Evolutionary conservation across 1,140 invertebrate genomes (phyloP).

Genomic region (Brachionus manjavacas): DNA sequence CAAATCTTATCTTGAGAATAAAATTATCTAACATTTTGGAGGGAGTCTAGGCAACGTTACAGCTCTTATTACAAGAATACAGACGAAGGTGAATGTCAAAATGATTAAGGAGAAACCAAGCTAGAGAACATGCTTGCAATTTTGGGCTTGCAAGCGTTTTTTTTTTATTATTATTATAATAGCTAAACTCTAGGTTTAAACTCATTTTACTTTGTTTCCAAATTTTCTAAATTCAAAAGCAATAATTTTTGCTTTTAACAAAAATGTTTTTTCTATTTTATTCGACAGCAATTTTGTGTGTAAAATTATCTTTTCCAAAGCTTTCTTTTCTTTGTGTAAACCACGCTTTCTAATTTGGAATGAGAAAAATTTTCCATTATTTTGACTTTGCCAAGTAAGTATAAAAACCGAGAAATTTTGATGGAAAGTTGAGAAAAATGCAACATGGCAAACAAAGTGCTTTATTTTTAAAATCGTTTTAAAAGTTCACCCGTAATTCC

Average conservation of each 20-base stretch:
- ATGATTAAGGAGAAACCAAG: not conserved
- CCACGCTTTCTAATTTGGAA: not conserved
- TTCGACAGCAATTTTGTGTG: not conserved
- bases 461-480: slow-evolving; percentile 16
- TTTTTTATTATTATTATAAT: slow-evolving; percentile 1
- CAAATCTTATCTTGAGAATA: not conserved
- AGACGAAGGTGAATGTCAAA: slow-evolving; percentile 7
- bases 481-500: slow-evolving; percentile 41
- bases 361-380: not conserved
- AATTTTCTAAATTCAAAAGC: not conserved
- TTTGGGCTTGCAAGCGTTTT: slow-evolving; percentile 30
- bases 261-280: not conserved
- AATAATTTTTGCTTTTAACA: not conserved
- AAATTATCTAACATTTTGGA: not conserved
- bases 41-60: slow-evolving; percentile 25
- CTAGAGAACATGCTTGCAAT: not conserved
- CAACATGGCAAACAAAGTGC: not conserved
- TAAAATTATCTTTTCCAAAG: not conserved
- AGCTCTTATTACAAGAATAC: not conserved
- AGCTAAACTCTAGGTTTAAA: slow-evolving; percentile 29
- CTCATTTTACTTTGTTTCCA: not conserved
- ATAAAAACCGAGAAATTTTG: not conserved
- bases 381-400: not conserved
- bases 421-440: not conserved
- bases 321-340: not conserved